Percentiles rank a stretch among this genome's conserved stretches.
phyloP scores from a whole-genome alignment of 2,797 vertebrate species.

The Rachycentron canadum region DNA sequence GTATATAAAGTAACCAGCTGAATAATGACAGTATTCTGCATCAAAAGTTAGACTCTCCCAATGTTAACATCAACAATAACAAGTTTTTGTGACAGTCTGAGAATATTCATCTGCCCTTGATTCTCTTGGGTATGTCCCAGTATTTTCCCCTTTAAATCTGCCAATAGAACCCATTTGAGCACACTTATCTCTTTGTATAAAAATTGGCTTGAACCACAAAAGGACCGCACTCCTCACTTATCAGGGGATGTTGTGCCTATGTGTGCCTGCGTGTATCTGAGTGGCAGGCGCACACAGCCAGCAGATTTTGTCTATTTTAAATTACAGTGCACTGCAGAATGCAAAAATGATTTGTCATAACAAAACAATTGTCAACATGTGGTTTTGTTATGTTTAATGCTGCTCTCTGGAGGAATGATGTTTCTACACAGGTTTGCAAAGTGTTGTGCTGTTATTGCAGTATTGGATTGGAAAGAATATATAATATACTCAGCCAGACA shows the following conservation, averaged over 20 bases:
- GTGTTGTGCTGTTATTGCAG: slow-evolving; percentile 55
- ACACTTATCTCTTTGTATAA: slow-evolving; percentile 64
- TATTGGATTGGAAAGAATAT: slow-evolving; percentile 42
- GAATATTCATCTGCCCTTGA: slow-evolving; percentile 42
- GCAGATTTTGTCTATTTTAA: slow-evolving; percentile 61
- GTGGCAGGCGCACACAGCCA: slow-evolving; percentile 57
- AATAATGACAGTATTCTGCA: slow-evolving; percentile 3
- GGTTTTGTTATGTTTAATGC: slow-evolving; percentile 68
- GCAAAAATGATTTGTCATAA: slow-evolving; percentile 68
- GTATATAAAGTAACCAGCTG: not conserved
- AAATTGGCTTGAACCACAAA: slow-evolving; percentile 49
- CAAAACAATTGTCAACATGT: slow-evolving; percentile 60
- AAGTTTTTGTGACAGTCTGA: not conserved
- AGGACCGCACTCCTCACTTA: slow-evolving; percentile 60
- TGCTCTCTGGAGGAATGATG: slow-evolving; percentile 55
- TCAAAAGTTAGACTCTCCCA: slow-evolving; percentile 22
- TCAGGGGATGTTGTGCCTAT: slow-evolving; percentile 33
- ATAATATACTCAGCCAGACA: slow-evolving; percentile 53
- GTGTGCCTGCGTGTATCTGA: slow-evolving; percentile 62
- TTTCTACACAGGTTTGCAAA: slow-evolving; percentile 48
- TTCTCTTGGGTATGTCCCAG: slow-evolving; percentile 33
- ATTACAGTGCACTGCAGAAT: slow-evolving; percentile 59
- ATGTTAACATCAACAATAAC: slow-evolving; percentile 6
- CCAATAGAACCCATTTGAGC: slow-evolving; percentile 42
- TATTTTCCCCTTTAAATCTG: slow-evolving; percentile 26